Conservation (phyloP, 2,888 invertebrate genomes). For the Malacosoma neustria region DNA sequence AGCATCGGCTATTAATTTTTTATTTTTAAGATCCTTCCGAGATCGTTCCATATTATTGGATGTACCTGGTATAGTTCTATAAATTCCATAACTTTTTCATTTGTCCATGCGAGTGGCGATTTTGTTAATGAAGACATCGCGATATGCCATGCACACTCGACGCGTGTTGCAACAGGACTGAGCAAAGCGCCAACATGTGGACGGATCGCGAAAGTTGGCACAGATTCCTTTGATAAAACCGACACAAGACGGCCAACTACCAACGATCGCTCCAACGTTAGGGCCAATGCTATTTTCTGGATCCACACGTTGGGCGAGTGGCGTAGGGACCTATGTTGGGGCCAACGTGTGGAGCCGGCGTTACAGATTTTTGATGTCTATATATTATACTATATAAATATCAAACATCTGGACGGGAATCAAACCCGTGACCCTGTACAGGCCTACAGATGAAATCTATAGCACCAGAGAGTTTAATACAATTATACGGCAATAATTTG, state of each 20-base stretch:
- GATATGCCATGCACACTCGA: slow-evolving; percentile 8
- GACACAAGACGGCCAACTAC: slow-evolving; percentile 8
- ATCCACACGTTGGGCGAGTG: slow-evolving; percentile 4
- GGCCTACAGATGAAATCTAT: too few relatives aligned
- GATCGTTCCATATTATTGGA: slow-evolving; percentile 11
- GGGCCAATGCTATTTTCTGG: slow-evolving; percentile 6
- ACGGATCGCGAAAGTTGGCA: slow-evolving; percentile 8
- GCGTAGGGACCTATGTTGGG: too few relatives aligned
- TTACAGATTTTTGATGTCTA: too few relatives aligned
- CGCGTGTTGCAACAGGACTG: slow-evolving; percentile 10
- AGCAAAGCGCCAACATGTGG: slow-evolving; percentile 8
- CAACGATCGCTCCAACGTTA: slow-evolving; percentile 7
- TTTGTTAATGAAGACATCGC: too few relatives aligned
- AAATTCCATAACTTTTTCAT: slow-evolving; percentile 12
- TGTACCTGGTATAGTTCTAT: slow-evolving; percentile 12
- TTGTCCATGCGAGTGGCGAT: slow-evolving; percentile 13
- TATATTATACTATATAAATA: too few relatives aligned
- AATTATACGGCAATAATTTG: too few relatives aligned
- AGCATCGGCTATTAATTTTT: too few relatives aligned
- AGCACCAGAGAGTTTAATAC: too few relatives aligned
- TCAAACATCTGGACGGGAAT: too few relatives aligned
- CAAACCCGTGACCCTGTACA: too few relatives aligned
- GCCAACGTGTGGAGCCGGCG: not conserved
- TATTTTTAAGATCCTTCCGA: slow-evolving; percentile 12
- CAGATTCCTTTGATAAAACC: slow-evolving; percentile 12